Base-by-base conservation (phyloP, 2,888 invertebrate species). In the Doris montereyensis region DNA sequence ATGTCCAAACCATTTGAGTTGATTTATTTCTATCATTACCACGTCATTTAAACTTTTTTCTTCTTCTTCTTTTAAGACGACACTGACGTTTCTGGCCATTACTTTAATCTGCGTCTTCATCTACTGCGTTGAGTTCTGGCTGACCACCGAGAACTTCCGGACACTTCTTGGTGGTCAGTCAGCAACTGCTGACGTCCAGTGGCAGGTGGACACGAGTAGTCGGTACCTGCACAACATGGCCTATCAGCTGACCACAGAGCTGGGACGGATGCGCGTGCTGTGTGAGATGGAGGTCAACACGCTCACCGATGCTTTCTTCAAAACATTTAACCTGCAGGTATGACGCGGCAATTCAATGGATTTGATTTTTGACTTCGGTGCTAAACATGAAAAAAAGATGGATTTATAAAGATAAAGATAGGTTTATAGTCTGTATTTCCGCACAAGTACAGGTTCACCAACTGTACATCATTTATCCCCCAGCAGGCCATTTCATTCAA, bases 101-200 rank as follows among this genome's bases (percentile, higher is more conserved):
- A 21, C 80, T 28, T 77, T 83, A 62, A 28, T 84, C 70, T 83
- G 83, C 60, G 24, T 81, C 75, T 62, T 83, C 67, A 62, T 83
- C 70, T 82, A 81, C 76, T 76, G 79, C 60, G 77, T 80, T 2
- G 82, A 83, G 35, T 74, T 75, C 34, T 83, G 83, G 80, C 80
- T 84, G 60, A 81, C 81, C 32, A 62, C 70, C 3, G 83, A 80
- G 58, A 81, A 81, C 78, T 77, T 85, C 60, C 76, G 80, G 52
- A 76, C 77, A 8, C 73, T 84, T 65, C 77, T 85, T 10, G 82
- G 84, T 17, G 81, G 79, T 26, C 82, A 85, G 70, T 78, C 81
- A 62, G 75, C 83, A 77, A 81, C 68, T 71, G 32, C 78, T 58
- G 67, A 84, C 81, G 73, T 82, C 17, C 78, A 78, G 60, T 79